A percentile compares a stretch with the other conserved stretches of the same genome.
Conservation (phyloP, 2,888 invertebrate genomes). For the Sepioteuthis lessoniana region DNA sequence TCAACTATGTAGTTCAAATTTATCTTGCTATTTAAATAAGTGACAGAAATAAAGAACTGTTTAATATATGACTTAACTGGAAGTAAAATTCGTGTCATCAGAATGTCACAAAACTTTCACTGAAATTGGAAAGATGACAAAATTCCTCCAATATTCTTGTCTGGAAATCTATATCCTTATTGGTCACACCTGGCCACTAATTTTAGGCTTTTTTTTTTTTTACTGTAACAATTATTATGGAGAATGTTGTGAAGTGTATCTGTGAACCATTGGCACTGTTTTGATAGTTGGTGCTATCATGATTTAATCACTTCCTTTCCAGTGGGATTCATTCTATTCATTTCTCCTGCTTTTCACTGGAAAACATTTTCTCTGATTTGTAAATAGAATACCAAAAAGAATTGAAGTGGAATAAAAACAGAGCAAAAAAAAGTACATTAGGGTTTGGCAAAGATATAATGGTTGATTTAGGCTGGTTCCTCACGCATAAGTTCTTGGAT, state of each 20-base stretch:
- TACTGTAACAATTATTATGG: background rate
- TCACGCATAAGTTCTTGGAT: too few relatives aligned
- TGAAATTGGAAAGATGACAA: background rate
- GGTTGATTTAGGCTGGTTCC: background rate
- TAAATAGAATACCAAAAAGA: background rate
- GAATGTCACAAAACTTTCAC: background rate
- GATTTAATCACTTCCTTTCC: background rate
- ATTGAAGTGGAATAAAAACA: background rate
- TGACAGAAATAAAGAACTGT: too few relatives aligned
- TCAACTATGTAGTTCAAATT: too few relatives aligned
- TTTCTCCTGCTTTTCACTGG: background rate
- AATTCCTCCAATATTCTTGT: background rate
- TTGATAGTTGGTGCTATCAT: background rate
- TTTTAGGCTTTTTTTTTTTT: background rate
- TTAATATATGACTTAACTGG: too few relatives aligned
- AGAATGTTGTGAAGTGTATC: background rate
- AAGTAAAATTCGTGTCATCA: background rate
- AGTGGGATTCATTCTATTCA: background rate
- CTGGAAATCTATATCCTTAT: background rate
- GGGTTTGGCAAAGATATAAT: background rate
- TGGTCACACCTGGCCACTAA: background rate
- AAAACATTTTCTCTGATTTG: background rate
- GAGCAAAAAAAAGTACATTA: background rate
- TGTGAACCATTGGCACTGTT: background rate
- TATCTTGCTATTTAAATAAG: too few relatives aligned